Evolutionary conservation across 2,888 invertebrate species (phyloP).

Genomic region (Ryuthela nishihirai): DNA sequence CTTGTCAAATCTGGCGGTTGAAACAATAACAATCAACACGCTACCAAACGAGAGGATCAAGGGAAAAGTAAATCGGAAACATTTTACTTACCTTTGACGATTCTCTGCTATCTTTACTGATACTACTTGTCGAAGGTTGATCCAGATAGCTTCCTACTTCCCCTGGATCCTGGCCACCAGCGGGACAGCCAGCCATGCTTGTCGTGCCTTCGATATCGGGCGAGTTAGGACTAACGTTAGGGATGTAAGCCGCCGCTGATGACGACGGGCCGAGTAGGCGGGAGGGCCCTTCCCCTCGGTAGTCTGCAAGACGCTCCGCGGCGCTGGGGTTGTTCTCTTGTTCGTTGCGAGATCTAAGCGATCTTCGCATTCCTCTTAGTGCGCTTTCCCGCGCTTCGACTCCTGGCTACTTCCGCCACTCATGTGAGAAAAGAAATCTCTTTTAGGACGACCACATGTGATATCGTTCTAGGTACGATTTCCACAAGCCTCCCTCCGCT

Average conservation of each 20-base stretch:
- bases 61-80: too few relatives aligned
- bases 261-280: not conserved
- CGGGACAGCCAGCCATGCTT: constrained; percentile 23
- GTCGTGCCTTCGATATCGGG: constrained; percentile 16
- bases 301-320: not conserved
- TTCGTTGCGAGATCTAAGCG: too few relatives aligned
- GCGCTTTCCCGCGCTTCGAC: constrained; percentile 1
- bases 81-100: constrained; percentile 30
- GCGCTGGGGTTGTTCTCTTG: not conserved
- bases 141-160: constrained; percentile 18
- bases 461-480: too few relatives aligned
- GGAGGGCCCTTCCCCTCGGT: too few relatives aligned
- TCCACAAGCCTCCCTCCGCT: too few relatives aligned
- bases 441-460: too few relatives aligned
- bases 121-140: constrained; percentile 29
- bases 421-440: too few relatives aligned
- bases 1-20: too few relatives aligned
- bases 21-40: too few relatives aligned
- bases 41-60: too few relatives aligned
- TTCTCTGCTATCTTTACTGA: constrained; percentile 7
- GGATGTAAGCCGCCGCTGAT: not conserved
- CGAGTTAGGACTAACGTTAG: constrained; percentile 28
- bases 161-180: constrained; percentile 4
- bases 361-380: too few relatives aligned
- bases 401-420: too few relatives aligned